phyloP scores from a whole-genome alignment of 2,797 vertebrate species.

The Sebastes minor region DNA sequence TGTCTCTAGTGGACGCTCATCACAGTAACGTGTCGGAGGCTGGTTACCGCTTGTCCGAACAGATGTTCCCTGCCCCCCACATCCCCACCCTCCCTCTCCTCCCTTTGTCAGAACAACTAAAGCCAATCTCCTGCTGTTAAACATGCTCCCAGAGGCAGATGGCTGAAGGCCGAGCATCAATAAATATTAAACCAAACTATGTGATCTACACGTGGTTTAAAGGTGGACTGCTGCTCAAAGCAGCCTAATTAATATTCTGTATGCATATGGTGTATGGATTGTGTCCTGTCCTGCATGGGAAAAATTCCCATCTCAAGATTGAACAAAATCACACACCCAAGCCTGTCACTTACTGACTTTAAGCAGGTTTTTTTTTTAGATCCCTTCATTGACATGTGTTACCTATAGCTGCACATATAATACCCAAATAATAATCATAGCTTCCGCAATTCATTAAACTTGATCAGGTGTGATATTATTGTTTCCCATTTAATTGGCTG shows the following conservation, averaged over 20 bases:
- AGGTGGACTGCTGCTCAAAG: neutral
- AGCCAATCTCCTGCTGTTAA: constrained; percentile 47
- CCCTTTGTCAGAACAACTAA: constrained; percentile 41
- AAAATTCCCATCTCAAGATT: no score
- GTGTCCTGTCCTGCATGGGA: neutral
- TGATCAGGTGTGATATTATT: neutral
- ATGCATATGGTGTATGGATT: neutral
- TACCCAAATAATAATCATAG: no score
- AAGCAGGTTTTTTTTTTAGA: no score
- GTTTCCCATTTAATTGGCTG: neutral
- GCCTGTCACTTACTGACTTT: no score
- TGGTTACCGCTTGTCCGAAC: constrained; percentile 38
- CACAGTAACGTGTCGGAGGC: constrained; percentile 33
- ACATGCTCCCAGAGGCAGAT: constrained; percentile 64
- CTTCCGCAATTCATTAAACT: neutral
- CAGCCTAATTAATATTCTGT: neutral
- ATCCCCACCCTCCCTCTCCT: neutral
- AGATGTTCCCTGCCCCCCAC: constrained; percentile 57
- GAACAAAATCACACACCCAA: no score
- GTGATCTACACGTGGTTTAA: constrained; percentile 26
- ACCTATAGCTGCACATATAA: neutral
- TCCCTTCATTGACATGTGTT: neutral
- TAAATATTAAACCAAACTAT: constrained; percentile 1
- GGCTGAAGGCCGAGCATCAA: constrained; percentile 35
- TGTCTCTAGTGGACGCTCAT: constrained; percentile 16